Percentiles rank a stretch among this genome's conserved stretches.
Conservation (phyloP, 2,113 vertebrate species). For the Trinectes maculatus region DNA sequence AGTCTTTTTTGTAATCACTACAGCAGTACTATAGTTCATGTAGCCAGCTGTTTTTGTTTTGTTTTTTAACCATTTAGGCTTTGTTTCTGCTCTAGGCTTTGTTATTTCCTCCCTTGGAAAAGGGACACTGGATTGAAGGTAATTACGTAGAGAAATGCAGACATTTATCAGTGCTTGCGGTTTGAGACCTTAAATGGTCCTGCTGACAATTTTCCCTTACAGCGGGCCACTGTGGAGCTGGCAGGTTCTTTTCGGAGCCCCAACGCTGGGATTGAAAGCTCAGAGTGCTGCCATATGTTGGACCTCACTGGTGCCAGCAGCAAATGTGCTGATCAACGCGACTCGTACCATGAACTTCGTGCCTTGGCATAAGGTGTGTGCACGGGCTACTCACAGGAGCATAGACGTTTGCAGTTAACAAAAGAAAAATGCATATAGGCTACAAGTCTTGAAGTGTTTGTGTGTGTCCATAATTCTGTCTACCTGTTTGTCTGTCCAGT, state of each 20-base stretch:
- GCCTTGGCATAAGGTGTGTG: constrained; percentile 72
- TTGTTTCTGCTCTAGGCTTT: constrained; percentile 41
- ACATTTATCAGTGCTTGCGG: constrained; percentile 76
- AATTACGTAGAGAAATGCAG: constrained; percentile 74
- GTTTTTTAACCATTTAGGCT: constrained; percentile 41
- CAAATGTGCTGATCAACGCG: constrained; percentile 78
- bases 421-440: constrained; percentile 4
- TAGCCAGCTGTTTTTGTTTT: constrained; percentile 15
- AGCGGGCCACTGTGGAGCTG: constrained; percentile 76
- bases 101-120: constrained; percentile 67
- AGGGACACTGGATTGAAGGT: constrained; percentile 72
- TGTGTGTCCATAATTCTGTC: constrained; percentile 38
- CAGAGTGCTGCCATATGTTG: constrained; percentile 83
- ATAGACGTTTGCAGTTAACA: constrained; percentile 14
- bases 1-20: constrained; percentile 41
- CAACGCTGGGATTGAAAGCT: constrained; percentile 59
- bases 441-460: constrained; percentile 29
- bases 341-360: constrained; percentile 76
- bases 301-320: constrained; percentile 72
- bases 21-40: constrained; percentile 47
- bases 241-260: constrained; percentile 71
- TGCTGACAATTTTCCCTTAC: constrained; percentile 74
- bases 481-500: constrained; percentile 50
- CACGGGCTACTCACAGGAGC: constrained; percentile 57
- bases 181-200: constrained; percentile 74